Evolutionary conservation across 2,797 vertebrate species (phyloP), one percentile per base, ranked within the genome.

Genomic region (Catostomus latipinnis): DNA sequence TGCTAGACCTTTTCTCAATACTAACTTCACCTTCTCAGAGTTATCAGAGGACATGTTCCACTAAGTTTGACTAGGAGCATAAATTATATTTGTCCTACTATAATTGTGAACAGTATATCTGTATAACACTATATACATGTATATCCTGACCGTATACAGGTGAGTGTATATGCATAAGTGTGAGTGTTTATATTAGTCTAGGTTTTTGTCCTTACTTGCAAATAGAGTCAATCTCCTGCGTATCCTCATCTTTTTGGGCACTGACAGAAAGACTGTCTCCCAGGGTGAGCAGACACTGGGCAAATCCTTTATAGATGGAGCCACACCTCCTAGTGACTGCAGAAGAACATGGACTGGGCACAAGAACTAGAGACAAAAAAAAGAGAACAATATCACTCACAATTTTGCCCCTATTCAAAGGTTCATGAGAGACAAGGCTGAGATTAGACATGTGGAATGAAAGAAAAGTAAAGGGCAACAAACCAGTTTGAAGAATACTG

Each of bases 271-370:
- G 95, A 89, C 96, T 93, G 82, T 98, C 96, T 46, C 97, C 97
- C 69, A 99, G 91, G 76, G 94, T 94, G 92, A 99, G 94, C 80
- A 99, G 94, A 91, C 97, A 99, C 78, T 93, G 90, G 0, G 97
- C 97, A 0, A 98, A 99, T 54, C 97, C 97, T 89, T 95, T 96
- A 91, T 97, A 99, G 92, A 99, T 97, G 87, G 94, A 95, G 89
- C 95, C 93, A 74, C 97, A 98, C 86, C 87, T 91, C 85, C 90
- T 91, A 85, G 93, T 90, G 6, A 92, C 93, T 11, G 89, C 90
- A 54, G 92, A 90, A 68, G 89, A 89, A 69, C 90, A 85, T 0
- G 93, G 88, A 78, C 88, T 86, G 1, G 90, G 89, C 49, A 90
- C 87, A 86, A 93, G 87, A 88, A 92, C 94, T 95, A 87, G 45